These are phyloP conservation scores for Lamellibrachia luymesi DNA, from an alignment of 1,140 invertebrate genomes.

Conservation along the genomic window DNA sequence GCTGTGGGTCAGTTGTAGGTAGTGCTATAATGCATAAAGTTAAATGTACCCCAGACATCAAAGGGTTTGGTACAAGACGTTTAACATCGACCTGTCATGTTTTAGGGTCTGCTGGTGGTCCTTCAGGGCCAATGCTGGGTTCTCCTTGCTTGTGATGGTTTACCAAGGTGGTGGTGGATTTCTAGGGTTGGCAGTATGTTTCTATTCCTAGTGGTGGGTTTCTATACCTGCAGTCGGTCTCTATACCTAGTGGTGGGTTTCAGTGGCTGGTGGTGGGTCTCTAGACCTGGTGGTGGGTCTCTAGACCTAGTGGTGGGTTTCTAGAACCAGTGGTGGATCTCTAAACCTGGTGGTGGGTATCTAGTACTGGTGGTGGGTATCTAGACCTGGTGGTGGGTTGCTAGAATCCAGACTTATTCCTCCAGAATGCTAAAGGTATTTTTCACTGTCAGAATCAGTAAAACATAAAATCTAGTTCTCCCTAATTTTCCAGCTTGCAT, in stretches of 20 bases:
- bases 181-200: too few relatives aligned
- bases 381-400: not conserved
- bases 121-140: too few relatives aligned
- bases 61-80: not conserved
- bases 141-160: too few relatives aligned
- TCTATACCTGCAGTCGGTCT: too few relatives aligned
- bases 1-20: not conserved
- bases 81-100: not conserved
- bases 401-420: not conserved
- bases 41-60: not conserved
- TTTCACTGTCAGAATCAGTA: not conserved
- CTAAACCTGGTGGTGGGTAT: not conserved
- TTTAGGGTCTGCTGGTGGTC: not conserved
- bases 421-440: not conserved
- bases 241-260: too few relatives aligned
- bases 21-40: not conserved
- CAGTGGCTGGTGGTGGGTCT: not conserved
- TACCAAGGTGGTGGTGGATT: too few relatives aligned
- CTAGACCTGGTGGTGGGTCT: not conserved
- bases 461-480: not conserved
- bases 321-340: too few relatives aligned
- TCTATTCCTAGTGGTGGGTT: too few relatives aligned
- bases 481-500: not conserved
- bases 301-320: not conserved
- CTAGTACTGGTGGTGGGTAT: not conserved